Percentiles rank a stretch among this genome's conserved stretches.
These are phyloP conservation scores for Rattus rattus DNA, from an alignment of 2,113 vertebrate species.

Conservation along the genomic window DNA sequence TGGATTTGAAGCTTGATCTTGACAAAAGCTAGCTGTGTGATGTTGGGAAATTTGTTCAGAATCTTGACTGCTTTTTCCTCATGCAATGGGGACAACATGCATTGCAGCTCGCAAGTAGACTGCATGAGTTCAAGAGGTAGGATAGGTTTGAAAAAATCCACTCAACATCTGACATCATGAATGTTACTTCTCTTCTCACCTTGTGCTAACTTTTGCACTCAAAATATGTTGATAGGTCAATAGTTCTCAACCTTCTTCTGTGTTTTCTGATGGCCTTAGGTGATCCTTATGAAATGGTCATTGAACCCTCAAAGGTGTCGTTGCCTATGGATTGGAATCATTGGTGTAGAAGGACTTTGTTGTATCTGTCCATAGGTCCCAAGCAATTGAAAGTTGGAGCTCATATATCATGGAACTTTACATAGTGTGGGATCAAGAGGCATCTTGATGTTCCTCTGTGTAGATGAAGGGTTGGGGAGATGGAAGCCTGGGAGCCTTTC, in stretches of 20 bases:
- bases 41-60: neutral
- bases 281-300: neutral
- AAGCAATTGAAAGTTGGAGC: neutral
- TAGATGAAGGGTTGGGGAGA: neutral
- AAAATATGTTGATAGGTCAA: neutral
- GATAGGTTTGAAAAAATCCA: neutral
- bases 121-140: neutral
- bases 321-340: neutral
- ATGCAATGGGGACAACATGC: neutral
- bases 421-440: neutral
- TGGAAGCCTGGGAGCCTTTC: neutral
- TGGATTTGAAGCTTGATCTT: neutral
- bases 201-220: neutral
- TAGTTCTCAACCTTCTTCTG: neutral
- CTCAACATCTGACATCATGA: neutral
- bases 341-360: neutral
- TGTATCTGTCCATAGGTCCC: neutral
- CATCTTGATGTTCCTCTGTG: neutral
- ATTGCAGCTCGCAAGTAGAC: neutral
- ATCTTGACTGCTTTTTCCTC: slow-evolving; percentile 13
- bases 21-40: neutral
- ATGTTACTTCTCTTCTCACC: neutral
- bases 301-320: neutral
- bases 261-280: neutral
- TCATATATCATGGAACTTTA: neutral